Evolutionary conservation across 1,140 invertebrate species (phyloP), one percentile per base, ranked within the genome.

Genomic region (Plectus sambesii): DNA sequence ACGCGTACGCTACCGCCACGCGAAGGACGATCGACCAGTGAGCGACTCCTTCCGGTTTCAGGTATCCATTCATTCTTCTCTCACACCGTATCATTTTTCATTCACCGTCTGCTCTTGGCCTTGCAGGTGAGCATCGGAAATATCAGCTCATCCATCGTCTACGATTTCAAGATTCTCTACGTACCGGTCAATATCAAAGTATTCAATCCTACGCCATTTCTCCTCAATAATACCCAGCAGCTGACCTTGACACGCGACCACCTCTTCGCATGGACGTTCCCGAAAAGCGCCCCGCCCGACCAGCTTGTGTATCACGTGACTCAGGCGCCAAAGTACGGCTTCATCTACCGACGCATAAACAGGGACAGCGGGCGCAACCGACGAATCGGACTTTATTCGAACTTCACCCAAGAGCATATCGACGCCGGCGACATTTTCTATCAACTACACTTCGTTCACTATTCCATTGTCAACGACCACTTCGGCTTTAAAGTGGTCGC

Each of bases 391-490:
- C 51, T 67, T 42, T 63, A 54, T n/a, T 69, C 66, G 6, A 67
- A 67, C 48, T 69, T 67, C 42, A 63, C 62, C 5, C 64, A 67
- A 51, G 45, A 63, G 54, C 62, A 66, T 37, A 58, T 66, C 30
- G 65, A 66, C 35, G 55, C 61, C 12, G 50, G 43, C 25, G 26
- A 51, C 3, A 42, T 66, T 20, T 29, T 41, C 5, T 66, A 68
- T 52, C 64, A 64, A 47, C 57, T 66, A 5, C 64, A 66, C 38
- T 68, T 58, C 42, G 52, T 55, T 8, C 65, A 66, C n/a, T 66
- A 55, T 39, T 54, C 59, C 20, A 61, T 66, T 8, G 56, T 67
- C 9, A 67, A 66, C 41, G 64, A 67, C 42, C 69, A 57, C 36
- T 69, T 67, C 45, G 48, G 51, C 12, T 67, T 69, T 30, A 56